Percentiles rank a stretch among this genome's conserved stretches.
Conservation (phyloP, 2,113 vertebrate genomes). For the Rhynchomys soricoides region DNA sequence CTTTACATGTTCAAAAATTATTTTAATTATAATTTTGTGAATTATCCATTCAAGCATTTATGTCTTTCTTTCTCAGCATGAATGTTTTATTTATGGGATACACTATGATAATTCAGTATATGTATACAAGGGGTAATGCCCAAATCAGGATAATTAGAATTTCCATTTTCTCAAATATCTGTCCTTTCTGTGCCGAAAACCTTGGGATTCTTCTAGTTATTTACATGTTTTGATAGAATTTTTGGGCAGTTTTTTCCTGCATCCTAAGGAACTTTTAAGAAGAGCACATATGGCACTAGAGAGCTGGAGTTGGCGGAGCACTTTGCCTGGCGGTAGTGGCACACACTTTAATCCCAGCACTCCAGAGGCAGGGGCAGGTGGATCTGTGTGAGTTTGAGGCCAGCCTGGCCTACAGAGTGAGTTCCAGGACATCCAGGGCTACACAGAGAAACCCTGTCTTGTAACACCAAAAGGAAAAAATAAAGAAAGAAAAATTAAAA, state of each 20-base stretch:
- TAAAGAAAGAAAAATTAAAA: too few species aligned
- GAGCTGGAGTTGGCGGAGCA: too few species aligned
- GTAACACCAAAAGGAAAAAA: background rate
- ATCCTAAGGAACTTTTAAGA: background rate
- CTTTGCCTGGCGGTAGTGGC: too few species aligned
- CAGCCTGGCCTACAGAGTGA: too few species aligned
- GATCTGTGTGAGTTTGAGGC: too few species aligned
- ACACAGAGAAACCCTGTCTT: too few species aligned
- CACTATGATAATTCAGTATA: background rate
- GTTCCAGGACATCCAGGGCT: too few species aligned
- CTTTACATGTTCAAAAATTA: constrained; percentile 10
- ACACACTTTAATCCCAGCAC: too few species aligned
- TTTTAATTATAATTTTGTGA: background rate
- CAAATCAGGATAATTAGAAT: background rate
- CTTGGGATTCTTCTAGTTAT: background rate
- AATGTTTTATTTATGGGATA: background rate
- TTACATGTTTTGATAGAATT: background rate
- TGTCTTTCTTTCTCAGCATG: background rate
- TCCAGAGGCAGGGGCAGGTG: too few species aligned
- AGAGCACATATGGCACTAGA: too few species aligned
- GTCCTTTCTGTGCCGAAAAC: background rate
- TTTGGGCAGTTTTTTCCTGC: background rate
- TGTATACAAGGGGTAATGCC: background rate
- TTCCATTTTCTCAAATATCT: background rate
- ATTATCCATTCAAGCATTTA: background rate